Evolutionary conservation across 1,140 invertebrate species (phyloP).

Genomic region (Mercenaria mercenaria): DNA sequence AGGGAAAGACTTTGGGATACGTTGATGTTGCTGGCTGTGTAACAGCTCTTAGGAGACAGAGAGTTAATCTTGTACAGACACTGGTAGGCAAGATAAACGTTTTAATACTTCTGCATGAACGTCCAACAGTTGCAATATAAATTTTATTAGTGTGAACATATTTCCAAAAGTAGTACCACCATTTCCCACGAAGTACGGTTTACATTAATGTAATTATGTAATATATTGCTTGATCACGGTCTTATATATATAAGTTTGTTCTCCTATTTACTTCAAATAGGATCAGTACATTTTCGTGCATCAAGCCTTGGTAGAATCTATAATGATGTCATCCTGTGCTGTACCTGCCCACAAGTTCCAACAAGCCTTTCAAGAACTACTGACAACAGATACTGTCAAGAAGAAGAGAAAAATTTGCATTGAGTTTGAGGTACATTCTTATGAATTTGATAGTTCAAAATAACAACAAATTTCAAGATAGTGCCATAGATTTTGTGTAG

Average conservation of each 20-base stretch:
- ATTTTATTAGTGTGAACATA: too few relatives aligned
- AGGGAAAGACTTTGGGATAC: neutral
- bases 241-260: too few relatives aligned
- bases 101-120: too few relatives aligned
- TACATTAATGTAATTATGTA: too few relatives aligned
- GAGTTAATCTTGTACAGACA: slow-evolving; percentile 27
- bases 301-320: neutral
- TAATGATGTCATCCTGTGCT: neutral
- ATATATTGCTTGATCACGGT: too few relatives aligned
- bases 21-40: neutral
- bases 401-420: slow-evolving; percentile 4
- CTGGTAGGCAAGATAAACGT: neutral
- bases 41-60: neutral
- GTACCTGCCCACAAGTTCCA: neutral
- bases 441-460: too few relatives aligned
- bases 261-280: neutral
- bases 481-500: too few relatives aligned
- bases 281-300: slow-evolving; percentile 24
- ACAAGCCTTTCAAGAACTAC: neutral
- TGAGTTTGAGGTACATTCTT: neutral
- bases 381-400: neutral
- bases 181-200: too few relatives aligned
- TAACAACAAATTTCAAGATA: too few relatives aligned
- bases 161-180: too few relatives aligned
- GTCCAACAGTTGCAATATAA: too few relatives aligned